A percentile compares a stretch with the other conserved stretches of the same genome.
phyloP scores from a whole-genome alignment of 2,797 vertebrate genomes.

The Botia kubotai region DNA sequence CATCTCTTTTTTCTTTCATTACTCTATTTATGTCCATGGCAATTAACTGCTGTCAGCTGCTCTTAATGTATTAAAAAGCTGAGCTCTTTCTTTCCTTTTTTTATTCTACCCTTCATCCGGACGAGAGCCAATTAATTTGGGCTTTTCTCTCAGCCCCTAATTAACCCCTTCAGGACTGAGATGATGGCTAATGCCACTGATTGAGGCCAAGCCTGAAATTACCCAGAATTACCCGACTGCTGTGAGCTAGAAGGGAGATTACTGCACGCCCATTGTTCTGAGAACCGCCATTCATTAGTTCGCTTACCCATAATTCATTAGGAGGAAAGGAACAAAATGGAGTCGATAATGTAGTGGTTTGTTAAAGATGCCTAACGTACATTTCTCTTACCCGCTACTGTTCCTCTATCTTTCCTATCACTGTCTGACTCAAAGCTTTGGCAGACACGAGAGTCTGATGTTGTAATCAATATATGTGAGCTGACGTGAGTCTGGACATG shows the following conservation, averaged over 20 bases:
- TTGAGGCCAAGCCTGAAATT: conserved; percentile 79
- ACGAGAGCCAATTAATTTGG: conserved; percentile 76
- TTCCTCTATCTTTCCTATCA: conserved; percentile 59
- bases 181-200: conserved; percentile 76
- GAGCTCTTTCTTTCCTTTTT: conserved; percentile 51
- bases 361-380: conserved; percentile 60
- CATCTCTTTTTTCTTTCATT: conserved; percentile 50
- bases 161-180: conserved; percentile 79
- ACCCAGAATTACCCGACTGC: conserved; percentile 69
- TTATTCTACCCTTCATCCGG: conserved; percentile 68
- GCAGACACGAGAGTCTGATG: conserved; percentile 69
- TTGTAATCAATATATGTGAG: conserved; percentile 81
- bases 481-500: conserved; percentile 78
- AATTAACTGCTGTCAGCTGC: conserved; percentile 68
- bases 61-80: conserved; percentile 66
- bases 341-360: conserved; percentile 52
- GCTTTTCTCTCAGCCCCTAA: conserved; percentile 75
- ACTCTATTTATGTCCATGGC: conserved; percentile 62
- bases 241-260: conserved; percentile 68
- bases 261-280: conserved; percentile 66
- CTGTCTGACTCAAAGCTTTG: conserved; percentile 62
- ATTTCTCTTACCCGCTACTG: conserved; percentile 59
- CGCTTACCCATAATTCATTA: conserved; percentile 67
- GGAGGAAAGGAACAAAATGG: conserved; percentile 63
- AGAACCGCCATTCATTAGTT: conserved; percentile 61